Conservation (phyloP, 2,113 vertebrate species). For the Rhabdomys dilectus region DNA sequence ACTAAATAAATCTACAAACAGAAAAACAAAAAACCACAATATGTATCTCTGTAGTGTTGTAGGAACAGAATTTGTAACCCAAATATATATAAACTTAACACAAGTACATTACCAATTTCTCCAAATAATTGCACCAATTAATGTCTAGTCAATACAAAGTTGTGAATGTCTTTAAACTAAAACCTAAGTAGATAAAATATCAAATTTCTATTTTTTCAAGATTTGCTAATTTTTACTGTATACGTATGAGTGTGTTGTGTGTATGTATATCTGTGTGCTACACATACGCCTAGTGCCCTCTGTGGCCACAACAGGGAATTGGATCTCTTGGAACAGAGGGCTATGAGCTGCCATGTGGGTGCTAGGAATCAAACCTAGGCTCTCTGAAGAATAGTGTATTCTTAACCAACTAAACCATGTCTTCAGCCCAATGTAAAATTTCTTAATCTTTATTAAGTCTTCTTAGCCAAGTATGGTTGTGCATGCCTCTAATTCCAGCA, state of each 20-base stretch:
- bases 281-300: background rate
- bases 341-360: background rate
- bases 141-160: conserved; percentile 26
- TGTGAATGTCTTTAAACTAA: background rate
- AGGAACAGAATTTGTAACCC: conserved; percentile 14
- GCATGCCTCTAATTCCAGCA: background rate
- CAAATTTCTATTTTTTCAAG: background rate
- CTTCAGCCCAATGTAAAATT: background rate
- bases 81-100: background rate
- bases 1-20: background rate
- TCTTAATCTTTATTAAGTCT: background rate
- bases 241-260: background rate
- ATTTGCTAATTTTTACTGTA: background rate
- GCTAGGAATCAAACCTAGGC: background rate
- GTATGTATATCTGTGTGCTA: background rate
- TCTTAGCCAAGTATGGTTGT: background rate
- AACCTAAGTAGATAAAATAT: background rate
- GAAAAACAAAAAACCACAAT: background rate
- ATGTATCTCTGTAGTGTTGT: conserved; percentile 38
- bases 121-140: background rate
- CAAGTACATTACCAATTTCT: background rate
- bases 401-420: background rate
- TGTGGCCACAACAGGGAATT: background rate
- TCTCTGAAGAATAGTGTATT: background rate
- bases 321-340: background rate